phyloP scores from a whole-genome alignment of 2,113 vertebrate species.

The Bos javanicus region DNA sequence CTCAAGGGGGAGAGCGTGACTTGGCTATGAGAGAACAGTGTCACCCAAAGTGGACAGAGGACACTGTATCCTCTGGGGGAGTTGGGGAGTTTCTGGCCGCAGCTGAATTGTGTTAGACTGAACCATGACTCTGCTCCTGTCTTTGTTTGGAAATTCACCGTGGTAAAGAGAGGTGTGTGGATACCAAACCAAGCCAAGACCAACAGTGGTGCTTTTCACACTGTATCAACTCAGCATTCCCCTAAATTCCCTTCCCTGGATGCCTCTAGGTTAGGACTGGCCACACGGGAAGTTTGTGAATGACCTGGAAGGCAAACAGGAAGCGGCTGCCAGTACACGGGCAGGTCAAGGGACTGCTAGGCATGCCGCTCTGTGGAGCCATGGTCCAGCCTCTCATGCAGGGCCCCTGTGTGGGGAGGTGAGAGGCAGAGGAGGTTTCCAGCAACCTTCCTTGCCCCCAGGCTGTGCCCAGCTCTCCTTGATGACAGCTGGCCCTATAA shows the following conservation, averaged over 20 bases:
- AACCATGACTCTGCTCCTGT: background rate
- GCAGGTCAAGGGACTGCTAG: accelerated
- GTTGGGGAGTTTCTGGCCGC: background rate
- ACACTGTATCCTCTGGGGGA: background rate
- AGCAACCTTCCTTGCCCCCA: background rate
- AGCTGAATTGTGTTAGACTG: background rate
- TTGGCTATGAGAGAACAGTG: background rate
- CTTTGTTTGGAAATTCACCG: background rate
- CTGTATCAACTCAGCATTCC: accelerated
- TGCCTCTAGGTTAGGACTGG: too few species aligned
- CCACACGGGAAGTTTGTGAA: too few species aligned
- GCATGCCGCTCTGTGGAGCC: background rate
- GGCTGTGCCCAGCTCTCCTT: accelerated
- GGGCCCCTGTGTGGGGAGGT: accelerated
- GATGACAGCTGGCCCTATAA: accelerated
- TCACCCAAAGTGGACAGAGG: background rate
- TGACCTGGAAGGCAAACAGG: accelerated
- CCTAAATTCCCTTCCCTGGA: background rate
- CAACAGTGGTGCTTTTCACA: accelerated
- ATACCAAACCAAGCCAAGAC: accelerated
- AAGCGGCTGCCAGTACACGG: background rate
- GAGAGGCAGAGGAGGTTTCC: background rate
- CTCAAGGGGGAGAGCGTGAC: background rate
- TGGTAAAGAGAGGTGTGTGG: background rate
- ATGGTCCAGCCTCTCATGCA: accelerated